phyloP scores from a whole-genome alignment of 2,888 invertebrate species.

The Ariolimax columbianus region DNA sequence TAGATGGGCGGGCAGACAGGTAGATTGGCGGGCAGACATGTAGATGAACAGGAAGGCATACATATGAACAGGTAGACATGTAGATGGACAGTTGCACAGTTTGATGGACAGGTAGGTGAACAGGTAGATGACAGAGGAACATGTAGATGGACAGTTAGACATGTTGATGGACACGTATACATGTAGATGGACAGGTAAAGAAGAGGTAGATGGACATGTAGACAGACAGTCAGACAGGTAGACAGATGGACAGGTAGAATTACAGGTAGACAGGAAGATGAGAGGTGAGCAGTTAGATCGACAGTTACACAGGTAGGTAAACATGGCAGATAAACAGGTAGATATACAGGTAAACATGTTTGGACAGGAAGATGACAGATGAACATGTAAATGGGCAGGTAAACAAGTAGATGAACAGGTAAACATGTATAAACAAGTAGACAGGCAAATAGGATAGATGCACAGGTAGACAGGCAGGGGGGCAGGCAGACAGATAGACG shows the following conservation, averaged over 20 bases:
- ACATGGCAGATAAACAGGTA: not conserved
- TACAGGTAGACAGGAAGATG: no score
- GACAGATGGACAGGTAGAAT: not conserved
- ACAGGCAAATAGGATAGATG: no score
- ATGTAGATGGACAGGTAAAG: not conserved
- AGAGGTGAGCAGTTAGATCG: not conserved
- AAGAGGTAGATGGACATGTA: not conserved
- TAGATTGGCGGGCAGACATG: not conserved
- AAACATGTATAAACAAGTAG: no score
- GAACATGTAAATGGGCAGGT: no score
- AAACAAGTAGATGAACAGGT: no score
- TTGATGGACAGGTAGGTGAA: not conserved
- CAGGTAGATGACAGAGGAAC: constrained; percentile 22
- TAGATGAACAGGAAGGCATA: not conserved
- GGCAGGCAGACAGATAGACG: not conserved
- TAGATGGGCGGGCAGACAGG: not conserved
- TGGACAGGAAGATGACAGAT: no score
- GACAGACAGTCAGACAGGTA: not conserved
- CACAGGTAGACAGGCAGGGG: not conserved
- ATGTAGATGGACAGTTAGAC: not conserved
- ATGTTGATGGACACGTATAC: not conserved
- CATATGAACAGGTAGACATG: not conserved
- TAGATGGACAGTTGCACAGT: not conserved
- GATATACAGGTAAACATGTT: not conserved
- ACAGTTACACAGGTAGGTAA: not conserved